Evolutionary conservation across 1,140 invertebrate genomes (phyloP).

Genomic region (Atopsyche davidsoni): DNA sequence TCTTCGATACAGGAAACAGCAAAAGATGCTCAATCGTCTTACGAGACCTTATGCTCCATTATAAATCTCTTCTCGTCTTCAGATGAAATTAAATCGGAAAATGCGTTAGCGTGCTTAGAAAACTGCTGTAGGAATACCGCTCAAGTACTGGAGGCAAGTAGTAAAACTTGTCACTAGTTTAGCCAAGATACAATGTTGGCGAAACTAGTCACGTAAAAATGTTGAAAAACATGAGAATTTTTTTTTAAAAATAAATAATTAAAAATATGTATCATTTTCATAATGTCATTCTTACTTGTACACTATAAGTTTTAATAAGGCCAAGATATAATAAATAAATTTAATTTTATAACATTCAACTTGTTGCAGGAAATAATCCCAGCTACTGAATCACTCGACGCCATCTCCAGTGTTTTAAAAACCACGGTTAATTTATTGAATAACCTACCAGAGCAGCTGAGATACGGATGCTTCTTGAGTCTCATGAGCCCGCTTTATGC

Average conservation of each 20-base stretch:
- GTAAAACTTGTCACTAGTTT: no score
- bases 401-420: neutral
- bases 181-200: no score
- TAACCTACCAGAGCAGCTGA: neutral
- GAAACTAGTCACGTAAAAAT: no score
- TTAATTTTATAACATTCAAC: no score
- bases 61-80: slow-evolving; percentile 11
- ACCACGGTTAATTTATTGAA: slow-evolving; percentile 9
- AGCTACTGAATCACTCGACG: neutral
- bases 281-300: neutral
- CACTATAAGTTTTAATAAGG: no score
- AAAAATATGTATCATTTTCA: neutral
- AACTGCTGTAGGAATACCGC: slow-evolving; percentile 21
- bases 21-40: neutral
- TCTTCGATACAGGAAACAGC: neutral
- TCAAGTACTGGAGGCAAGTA: slow-evolving; percentile 15
- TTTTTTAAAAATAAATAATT: no score
- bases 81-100: slow-evolving; percentile 7
- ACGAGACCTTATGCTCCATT: slow-evolving; percentile 11
- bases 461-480: slow-evolving; percentile 6
- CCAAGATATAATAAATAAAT: no score
- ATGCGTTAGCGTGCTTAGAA: slow-evolving; percentile 19
- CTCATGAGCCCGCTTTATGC: slow-evolving; percentile 11
- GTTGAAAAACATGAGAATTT: no score
- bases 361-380: slow-evolving; percentile 8